phyloP scores from a whole-genome alignment of 2,797 vertebrate species.

The Urophycis tenuis region DNA sequence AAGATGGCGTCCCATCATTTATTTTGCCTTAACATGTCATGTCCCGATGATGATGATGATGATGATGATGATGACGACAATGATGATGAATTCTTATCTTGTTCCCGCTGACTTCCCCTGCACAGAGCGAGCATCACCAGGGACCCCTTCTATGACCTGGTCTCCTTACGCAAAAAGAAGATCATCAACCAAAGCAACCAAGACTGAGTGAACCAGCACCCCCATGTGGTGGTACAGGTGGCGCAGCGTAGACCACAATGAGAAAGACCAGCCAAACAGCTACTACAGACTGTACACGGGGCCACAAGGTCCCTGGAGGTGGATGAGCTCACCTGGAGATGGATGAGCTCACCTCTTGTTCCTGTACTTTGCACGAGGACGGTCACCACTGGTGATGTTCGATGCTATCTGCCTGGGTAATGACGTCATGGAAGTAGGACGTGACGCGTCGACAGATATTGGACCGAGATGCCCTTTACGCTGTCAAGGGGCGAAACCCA shows the following conservation, averaged over 20 bases:
- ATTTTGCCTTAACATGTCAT: too few species aligned
- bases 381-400: not conserved
- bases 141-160: slow-evolving; percentile 90
- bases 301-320: not conserved
- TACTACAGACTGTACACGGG: not conserved
- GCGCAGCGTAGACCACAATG: not conserved
- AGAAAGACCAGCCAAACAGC: not conserved
- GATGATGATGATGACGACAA: not conserved
- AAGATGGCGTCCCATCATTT: too few species aligned
- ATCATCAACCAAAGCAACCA: slow-evolving; percentile 70
- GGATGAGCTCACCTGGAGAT: too few species aligned
- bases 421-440: too few species aligned
- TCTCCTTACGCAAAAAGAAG: slow-evolving; percentile 90
- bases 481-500: too few species aligned
- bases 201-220: slow-evolving; percentile 43
- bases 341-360: not conserved
- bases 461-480: too few species aligned
- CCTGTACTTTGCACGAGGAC: not conserved
- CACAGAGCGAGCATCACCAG: slow-evolving; percentile 89
- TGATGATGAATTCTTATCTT: not conserved
- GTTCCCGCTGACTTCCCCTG: not conserved
- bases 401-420: too few species aligned
- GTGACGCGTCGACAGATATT: too few species aligned
- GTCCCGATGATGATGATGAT: not conserved
- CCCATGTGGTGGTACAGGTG: not conserved